Evolutionary conservation across 2,888 invertebrate genomes (phyloP), one percentile per base, ranked within the genome.

Genomic region (Boloria selene): DNA sequence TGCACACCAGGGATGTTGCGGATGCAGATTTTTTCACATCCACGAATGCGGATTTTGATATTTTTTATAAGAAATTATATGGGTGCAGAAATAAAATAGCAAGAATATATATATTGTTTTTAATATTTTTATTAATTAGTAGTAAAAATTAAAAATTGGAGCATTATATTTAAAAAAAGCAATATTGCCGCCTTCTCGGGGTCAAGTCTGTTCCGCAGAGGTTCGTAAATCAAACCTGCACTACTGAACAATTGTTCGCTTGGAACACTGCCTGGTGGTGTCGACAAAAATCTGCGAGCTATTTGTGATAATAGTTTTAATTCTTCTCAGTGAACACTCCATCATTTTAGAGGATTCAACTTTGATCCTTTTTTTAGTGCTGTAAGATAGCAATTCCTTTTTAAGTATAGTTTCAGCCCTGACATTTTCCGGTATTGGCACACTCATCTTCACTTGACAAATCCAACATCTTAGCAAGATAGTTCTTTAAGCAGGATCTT

Each of bases 121-220:
- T n/a, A n/a, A n/a, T n/a, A 22, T 22, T 22, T 22, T 22, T 22
- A 22, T 22, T n/a, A n/a, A 31, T 53, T 52, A 58, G 26, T 62
- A 64, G 31, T 10, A 47, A 1, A 26, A 62, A 22, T 62, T 53
- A 47, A 62, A 54, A 45, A 62, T 45, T 16, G 61, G 61, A 22
- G 26, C 47, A 62, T 62, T 62, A 45, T 62, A 47, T 13, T 62
- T 62, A 54, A 71, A 22, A 22, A 22, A n/a, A 67, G 63, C 63
- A 65, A 44, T 56, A 64, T 68, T 47, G 66, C 69, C 59, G 68
- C 70, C 61, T 70, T 66, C 53, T 69, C 67, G n/a, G 65, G 31
- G 18, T 69, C 68, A 13, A 73, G 67, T 13, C 70, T 18, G 26
- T 71, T 73, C 31, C 65, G 54, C 50, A 67, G 51, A 52, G 63